Base-by-base conservation (phyloP, 2,113 vertebrate genomes). In the Actinemys pallida region DNA sequence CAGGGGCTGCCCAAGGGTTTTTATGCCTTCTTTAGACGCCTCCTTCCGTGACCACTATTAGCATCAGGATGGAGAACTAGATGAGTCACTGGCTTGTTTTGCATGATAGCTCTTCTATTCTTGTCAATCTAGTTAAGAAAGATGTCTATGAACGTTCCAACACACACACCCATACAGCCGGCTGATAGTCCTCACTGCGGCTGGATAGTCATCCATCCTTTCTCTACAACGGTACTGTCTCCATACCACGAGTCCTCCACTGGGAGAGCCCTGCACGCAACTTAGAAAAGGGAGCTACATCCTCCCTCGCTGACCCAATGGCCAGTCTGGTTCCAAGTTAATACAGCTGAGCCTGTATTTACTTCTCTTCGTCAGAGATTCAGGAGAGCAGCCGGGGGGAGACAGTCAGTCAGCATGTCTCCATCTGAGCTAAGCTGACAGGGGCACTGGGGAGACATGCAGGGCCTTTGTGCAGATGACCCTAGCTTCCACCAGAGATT, bases 331-430 rank as follows among this genome's bases (percentile, higher is more conserved):
- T 39, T 20, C 2, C n/a, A 2, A 24, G 78, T 3, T 1, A 27
- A 6, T 25, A 50, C 81, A 84, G n/a, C 45, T 0, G 3, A 69
- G 19, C 13, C 47, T 0, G 0, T 7, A 39, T 0, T 2, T 39
- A n/a, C 2, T 1, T 39, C 3, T 52, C 72, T 57, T 1, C 8
- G 4, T 50, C 17, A 45, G 35, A 19, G 80, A 35, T 8, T 19
- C 65, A 72, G n/a, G 35, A 72, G 31, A n/a, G 31, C 35, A 10
- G 65, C 17, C 8, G 8, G 8, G 7, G 57, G 57, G 27, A 14
- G 29, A 35, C 29, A 31, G 59, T 62, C 12, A 14, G 29, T 16
- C n/a, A 39, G 65, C 9, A 10, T 10, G n/a, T 39, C 65, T 72
- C n/a, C 16, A 2, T 39, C 65, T 22, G n/a, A 39, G 31, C 31